Conservation (phyloP, 1,140 invertebrate genomes). For the Philopotamus ludificatus region DNA sequence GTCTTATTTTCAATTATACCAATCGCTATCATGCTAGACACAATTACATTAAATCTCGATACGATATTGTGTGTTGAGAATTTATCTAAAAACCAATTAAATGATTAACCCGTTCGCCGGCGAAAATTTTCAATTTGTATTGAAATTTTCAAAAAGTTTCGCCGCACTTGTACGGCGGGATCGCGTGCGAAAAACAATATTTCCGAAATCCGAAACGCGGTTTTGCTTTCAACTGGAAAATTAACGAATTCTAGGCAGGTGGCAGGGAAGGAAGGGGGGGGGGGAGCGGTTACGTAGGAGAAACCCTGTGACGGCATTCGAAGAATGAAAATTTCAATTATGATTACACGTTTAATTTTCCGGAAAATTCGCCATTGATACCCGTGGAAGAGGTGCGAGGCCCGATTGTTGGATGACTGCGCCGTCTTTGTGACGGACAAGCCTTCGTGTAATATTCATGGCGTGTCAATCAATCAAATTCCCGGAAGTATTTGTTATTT, state of each 20-base stretch:
- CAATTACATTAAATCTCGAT: background rate
- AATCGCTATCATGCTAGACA: too few species aligned
- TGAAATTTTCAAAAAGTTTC: background rate
- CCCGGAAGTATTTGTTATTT: background rate
- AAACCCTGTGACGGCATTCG: conserved; percentile 1
- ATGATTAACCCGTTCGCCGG: background rate
- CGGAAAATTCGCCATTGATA: background rate
- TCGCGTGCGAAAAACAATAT: conserved; percentile 15
- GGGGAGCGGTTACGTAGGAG: background rate
- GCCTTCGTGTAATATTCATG: background rate
- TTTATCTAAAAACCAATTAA: background rate
- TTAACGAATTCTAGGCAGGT: conserved; percentile 11
- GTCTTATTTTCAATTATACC: too few species aligned
- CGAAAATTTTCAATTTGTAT: background rate
- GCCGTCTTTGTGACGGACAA: background rate
- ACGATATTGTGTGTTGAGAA: background rate
- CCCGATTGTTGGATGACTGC: background rate
- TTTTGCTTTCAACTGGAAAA: conserved; percentile 4
- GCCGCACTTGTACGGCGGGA: background rate
- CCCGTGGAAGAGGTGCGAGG: background rate
- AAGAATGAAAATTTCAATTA: conserved; percentile 6
- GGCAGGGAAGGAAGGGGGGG: too few species aligned
- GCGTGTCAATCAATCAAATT: background rate
- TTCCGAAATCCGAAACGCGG: background rate
- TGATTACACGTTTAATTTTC: conserved; percentile 14